phyloP scores from a whole-genome alignment of 2,888 invertebrate genomes.

The Himalopsyche japonica region DNA sequence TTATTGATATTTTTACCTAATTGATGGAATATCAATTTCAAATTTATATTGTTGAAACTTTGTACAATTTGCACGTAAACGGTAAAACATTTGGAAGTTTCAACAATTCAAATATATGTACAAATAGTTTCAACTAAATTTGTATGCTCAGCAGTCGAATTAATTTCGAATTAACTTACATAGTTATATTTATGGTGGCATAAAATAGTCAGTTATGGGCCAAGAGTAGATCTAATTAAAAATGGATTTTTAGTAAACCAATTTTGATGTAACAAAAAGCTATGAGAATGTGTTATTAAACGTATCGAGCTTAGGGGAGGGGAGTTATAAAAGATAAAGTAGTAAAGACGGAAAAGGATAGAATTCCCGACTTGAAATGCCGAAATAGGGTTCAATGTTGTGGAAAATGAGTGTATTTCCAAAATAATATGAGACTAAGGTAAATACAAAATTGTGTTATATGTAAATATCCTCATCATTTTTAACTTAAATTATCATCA shows the following conservation, averaged over 20 bases:
- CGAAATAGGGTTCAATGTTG: not conserved
- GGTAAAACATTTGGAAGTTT: no score
- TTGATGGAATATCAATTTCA: no score
- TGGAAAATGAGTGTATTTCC: not conserved
- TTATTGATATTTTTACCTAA: no score
- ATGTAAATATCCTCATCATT: no score
- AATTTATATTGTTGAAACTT: no score
- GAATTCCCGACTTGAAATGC: not conserved
- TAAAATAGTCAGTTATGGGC: not conserved
- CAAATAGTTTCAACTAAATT: no score
- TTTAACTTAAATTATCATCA: no score
- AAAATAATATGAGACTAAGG: not conserved
- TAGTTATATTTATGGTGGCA: not conserved
- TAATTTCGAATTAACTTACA: no score
- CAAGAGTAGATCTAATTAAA: not conserved
- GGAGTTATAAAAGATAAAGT: not conserved
- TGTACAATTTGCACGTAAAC: no score
- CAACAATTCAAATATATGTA: no score
- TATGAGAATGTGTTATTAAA: not conserved
- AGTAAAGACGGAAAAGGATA: not conserved
- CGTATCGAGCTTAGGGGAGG: not conserved
- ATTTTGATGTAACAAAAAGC: not conserved
- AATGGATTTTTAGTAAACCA: not conserved
- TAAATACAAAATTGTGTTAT: no score
- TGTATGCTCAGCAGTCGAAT: no score